phyloP scores from a whole-genome alignment of 2,888 invertebrate species.

The Drosophila paramelanica region DNA sequence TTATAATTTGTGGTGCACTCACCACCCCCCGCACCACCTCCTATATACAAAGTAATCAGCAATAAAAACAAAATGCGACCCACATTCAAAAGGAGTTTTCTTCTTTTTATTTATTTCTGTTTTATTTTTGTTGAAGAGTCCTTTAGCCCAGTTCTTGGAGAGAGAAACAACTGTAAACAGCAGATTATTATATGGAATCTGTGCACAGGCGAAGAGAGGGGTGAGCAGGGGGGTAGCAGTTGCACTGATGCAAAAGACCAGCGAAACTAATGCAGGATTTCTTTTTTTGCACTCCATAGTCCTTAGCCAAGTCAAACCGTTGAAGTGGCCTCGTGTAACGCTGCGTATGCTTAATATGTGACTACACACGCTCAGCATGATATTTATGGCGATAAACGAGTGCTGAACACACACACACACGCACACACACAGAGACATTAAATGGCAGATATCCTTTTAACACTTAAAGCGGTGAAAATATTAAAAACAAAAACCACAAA shows the following conservation, averaged over 20 bases:
- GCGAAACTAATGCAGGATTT: conserved; percentile 23
- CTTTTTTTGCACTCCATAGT: conserved; percentile 11
- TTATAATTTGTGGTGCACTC: conserved; percentile 10
- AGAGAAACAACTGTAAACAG: conserved; percentile 2
- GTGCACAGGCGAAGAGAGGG: neutral
- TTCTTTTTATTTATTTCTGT: neutral
- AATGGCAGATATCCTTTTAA: conserved; percentile 81
- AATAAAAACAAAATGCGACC: conserved; percentile 42
- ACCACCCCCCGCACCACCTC: too few species aligned
- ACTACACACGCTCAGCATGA: conserved; percentile 44
- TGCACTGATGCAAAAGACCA: conserved; percentile 13
- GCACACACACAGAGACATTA: conserved; percentile 55
- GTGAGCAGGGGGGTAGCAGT: too few species aligned
- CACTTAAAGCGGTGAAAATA: conserved; percentile 80
- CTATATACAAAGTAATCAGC: conserved; percentile 47
- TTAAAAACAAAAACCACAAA: conserved; percentile 81
- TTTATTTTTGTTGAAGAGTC: neutral
- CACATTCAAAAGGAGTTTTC: conserved; percentile 26
- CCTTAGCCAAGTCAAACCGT: conserved; percentile 32
- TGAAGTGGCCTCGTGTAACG: conserved; percentile 39
- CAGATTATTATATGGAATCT: conserved; percentile 61
- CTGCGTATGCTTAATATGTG: conserved; percentile 73
- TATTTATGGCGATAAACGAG: conserved; percentile 74
- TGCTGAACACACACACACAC: conserved; percentile 30
- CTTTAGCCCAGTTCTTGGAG: neutral